Conservation (phyloP, 2,113 vertebrate species). For the Muntiacus muntjak region DNA sequence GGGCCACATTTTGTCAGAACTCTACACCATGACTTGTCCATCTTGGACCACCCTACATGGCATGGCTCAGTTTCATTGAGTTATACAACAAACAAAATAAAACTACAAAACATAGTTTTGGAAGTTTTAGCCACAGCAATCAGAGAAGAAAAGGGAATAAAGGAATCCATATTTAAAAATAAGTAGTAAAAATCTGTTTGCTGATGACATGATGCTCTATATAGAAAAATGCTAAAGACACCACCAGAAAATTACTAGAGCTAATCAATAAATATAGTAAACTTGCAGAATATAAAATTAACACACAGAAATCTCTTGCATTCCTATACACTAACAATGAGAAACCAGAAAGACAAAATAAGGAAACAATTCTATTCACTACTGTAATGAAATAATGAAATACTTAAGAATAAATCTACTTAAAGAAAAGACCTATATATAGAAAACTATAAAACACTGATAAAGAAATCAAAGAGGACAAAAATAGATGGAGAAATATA, state of each 20-base stretch:
- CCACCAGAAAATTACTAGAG: neutral
- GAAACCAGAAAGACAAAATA: neutral
- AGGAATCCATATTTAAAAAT: neutral
- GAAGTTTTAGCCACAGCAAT: neutral
- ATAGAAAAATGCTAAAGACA: neutral
- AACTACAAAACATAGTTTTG: neutral
- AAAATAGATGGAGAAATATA: neutral
- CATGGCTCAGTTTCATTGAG: neutral
- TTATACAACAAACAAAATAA: neutral
- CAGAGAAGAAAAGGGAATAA: neutral
- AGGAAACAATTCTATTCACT: neutral
- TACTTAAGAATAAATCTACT: neutral
- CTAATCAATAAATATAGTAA: neutral
- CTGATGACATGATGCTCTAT: neutral
- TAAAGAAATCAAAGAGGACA: neutral
- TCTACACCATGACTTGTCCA: neutral
- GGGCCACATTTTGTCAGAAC: neutral
- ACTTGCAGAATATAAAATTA: neutral
- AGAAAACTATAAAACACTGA: neutral
- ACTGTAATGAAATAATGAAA: neutral
- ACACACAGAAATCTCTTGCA: neutral
- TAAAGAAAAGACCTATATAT: neutral
- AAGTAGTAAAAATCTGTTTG: neutral
- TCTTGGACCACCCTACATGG: neutral
- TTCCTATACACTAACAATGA: neutral